Evolutionary conservation across 53 echinoderm and acorn worm species (phyloP), one percentile per base, ranked within the genome.

Genomic region (Astropecten irregularis): DNA sequence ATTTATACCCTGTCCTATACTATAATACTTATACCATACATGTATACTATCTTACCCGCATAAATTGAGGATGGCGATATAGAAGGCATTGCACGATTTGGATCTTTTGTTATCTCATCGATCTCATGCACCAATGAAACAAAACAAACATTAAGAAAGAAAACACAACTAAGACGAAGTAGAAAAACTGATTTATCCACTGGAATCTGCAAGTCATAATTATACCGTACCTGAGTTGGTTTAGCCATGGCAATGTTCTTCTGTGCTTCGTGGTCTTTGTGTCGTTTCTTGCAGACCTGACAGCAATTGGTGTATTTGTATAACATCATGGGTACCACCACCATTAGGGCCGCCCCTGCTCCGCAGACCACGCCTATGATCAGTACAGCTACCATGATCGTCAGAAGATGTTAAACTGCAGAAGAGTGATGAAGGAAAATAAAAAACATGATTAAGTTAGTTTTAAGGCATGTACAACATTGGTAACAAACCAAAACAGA

Each of bases 181-280:
- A n/a, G n/a, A n/a, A n/a, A n/a, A n/a, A n/a, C n/a, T n/a, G n/a
- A n/a, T n/a, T n/a, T n/a, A n/a, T n/a, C n/a, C n/a, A n/a, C n/a
- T n/a, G n/a, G n/a, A n/a, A n/a, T n/a, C n/a, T 8, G 47, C 47
- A 46, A 46, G 47, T 14, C 47, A 46, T 46, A 46, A 46, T 46
- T 46, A 46, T 46, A n/a, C n/a, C n/a, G n/a, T 72, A 85, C 85
- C 85, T 85, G 85, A 60, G 85, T 69, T 44, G 85, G 85, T 73
- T 49, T 71, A 11, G 72, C 71, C 34, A 85, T 28, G 33, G 85
- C 51, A 7, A 85, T 20, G 3, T 47, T 85, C 49, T 60, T 72
- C 34, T 71, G 72, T 9, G 61, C 79, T 9, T 79, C 79, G 62
- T 79, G 79, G 62, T 79, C 79, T 22, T 79, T 79, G 5, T 28